Percentiles rank a stretch among this genome's conserved stretches.
These are phyloP conservation scores for Triplophysa tibetana DNA, from an alignment of 2,113 vertebrate genomes.

Conservation along the genomic window DNA sequence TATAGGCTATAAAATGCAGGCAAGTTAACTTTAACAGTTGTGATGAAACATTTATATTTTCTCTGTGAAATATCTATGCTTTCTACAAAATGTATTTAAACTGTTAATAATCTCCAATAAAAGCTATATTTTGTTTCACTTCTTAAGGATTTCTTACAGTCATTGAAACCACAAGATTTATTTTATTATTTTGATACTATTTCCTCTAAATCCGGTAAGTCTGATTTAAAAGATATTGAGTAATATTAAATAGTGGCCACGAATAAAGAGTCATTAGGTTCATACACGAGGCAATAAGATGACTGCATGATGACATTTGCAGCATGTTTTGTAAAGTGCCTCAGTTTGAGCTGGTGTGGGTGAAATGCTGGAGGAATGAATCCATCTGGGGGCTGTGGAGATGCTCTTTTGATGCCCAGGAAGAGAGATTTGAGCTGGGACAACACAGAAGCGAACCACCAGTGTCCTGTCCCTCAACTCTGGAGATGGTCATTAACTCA, in stretches of 20 bases:
- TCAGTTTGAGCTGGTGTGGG: conserved; percentile 54
- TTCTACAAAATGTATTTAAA: too few species aligned
- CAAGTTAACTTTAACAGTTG: too few species aligned
- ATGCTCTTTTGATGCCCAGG: conserved; percentile 45
- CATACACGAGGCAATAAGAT: background rate
- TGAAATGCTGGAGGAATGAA: conserved; percentile 38
- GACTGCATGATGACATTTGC: background rate
- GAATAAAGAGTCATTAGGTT: background rate
- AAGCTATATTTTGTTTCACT: conserved; percentile 19
- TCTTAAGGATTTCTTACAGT: conserved; percentile 58
- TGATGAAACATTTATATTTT: too few species aligned
- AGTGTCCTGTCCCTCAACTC: conserved; percentile 31
- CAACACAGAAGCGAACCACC: conserved; percentile 1
- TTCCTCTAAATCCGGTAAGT: conserved; percentile 62
- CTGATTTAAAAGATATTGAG: background rate
- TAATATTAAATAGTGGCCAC: background rate
- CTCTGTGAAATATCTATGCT: too few species aligned
- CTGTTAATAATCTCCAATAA: background rate
- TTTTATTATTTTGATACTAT: conserved; percentile 53
- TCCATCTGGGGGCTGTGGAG: background rate
- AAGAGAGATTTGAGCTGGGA: conserved; percentile 41
- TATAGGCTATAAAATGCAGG: too few species aligned
- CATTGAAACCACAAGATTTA: conserved; percentile 46
- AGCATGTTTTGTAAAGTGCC: conserved; percentile 44
- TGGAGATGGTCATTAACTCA: conserved; percentile 42